A percentile compares a stretch with the other conserved stretches of the same genome.
phyloP scores from a whole-genome alignment of 2,888 invertebrate species.

The Drosophila siamana region DNA sequence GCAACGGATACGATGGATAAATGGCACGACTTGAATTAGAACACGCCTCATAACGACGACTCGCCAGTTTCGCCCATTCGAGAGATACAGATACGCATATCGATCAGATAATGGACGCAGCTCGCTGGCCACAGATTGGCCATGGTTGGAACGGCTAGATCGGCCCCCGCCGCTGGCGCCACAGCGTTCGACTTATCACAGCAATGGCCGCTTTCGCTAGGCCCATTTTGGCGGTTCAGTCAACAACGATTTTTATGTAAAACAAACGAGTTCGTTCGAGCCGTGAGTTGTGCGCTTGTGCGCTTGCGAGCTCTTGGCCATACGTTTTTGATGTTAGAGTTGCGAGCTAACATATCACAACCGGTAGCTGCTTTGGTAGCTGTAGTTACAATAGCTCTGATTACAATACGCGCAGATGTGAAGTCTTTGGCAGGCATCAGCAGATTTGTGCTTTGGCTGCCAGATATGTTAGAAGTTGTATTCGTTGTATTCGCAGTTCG shows the following conservation, averaged over 20 bases:
- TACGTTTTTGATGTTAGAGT: slow-evolving; percentile 16
- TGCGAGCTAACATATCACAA: slow-evolving; percentile 41
- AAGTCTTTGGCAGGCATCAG: slow-evolving; percentile 23
- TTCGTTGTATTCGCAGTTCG: neutral
- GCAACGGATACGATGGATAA: slow-evolving; percentile 38
- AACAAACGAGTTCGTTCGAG: slow-evolving; percentile 70
- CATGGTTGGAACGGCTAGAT: neutral
- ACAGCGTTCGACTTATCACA: slow-evolving; percentile 48
- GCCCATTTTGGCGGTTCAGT: slow-evolving; percentile 61
- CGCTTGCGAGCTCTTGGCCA: neutral
- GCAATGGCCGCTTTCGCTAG: slow-evolving; percentile 69
- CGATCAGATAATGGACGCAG: slow-evolving; percentile 39
- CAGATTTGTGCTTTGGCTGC: slow-evolving; percentile 12
- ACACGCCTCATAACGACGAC: slow-evolving; percentile 34
- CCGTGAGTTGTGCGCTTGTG: slow-evolving; percentile 2
- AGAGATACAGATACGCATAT: slow-evolving; percentile 44
- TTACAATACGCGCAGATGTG: slow-evolving; percentile 24
- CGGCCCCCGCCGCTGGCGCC: slow-evolving; percentile 57
- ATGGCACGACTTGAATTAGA: slow-evolving; percentile 60
- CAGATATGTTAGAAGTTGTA: slow-evolving; percentile 14
- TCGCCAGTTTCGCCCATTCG: slow-evolving; percentile 22
- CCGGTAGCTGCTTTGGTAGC: slow-evolving; percentile 54
- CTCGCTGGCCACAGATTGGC: neutral
- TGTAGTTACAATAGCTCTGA: slow-evolving; percentile 40
- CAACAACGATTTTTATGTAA: slow-evolving; percentile 65